phyloP scores from a whole-genome alignment of 2,113 vertebrate genomes.

The Bambusicola thoracicus region DNA sequence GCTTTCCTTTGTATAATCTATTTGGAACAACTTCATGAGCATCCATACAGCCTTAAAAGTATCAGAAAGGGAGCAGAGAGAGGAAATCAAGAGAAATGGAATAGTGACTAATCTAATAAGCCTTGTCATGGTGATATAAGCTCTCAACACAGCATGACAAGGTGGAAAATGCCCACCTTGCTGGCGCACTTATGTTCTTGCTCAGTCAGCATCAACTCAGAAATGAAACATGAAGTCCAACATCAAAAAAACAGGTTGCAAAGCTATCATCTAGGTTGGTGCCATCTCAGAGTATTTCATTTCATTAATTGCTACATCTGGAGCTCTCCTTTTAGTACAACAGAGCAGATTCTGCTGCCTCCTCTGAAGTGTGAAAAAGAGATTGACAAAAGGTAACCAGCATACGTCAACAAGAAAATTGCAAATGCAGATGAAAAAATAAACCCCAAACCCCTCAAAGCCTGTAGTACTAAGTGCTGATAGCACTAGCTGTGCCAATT shows the following conservation, averaged over 20 bases:
- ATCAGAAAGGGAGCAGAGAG: conserved; percentile 10
- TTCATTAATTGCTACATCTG: conserved; percentile 43
- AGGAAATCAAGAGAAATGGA: conserved; percentile 48
- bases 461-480: not conserved
- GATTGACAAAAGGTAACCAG: conserved; percentile 45
- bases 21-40: conserved; percentile 15
- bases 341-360: conserved; percentile 7
- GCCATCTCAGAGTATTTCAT: conserved; percentile 13
- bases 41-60: conserved; percentile 26
- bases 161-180: conserved; percentile 40
- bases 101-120: conserved; percentile 51
- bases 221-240: conserved; percentile 1
- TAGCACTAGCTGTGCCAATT: not conserved
- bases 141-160: conserved; percentile 41
- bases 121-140: conserved; percentile 37
- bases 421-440: not conserved
- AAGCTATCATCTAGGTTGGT: conserved; percentile 20
- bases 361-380: conserved; percentile 43
- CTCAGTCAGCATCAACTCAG: conserved; percentile 15
- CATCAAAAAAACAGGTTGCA: conserved; percentile 13
- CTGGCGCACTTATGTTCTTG: not conserved
- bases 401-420: conserved; percentile 25
- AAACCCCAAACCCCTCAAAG: not conserved
- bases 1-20: conserved; percentile 1
- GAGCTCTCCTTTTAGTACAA: conserved; percentile 40